A percentile compares a stretch with the other conserved stretches of the same genome.
Evolutionary conservation across 64 coral and sea anemone genomes (phyloP).

Genomic region (Pocillopora damicornis): DNA sequence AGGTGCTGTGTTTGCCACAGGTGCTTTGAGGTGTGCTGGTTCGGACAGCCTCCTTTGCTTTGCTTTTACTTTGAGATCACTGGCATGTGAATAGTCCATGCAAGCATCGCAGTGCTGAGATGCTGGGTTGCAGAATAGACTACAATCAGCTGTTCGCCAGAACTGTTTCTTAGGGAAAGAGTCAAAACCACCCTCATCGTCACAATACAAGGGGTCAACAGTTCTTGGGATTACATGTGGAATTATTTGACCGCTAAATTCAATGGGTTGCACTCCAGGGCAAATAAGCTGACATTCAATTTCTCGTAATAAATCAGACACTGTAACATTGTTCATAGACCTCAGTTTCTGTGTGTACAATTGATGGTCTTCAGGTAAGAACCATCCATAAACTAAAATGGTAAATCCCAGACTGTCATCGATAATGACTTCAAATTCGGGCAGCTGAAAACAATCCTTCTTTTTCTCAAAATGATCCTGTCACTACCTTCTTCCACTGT

Average conservation of each 20-base stretch:
- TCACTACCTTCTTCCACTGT: background rate
- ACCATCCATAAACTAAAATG: constrained; percentile 21
- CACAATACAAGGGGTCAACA: constrained; percentile 41
- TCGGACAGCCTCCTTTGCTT: constrained; percentile 45
- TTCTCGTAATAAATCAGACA: constrained; percentile 4
- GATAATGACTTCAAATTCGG: constrained; percentile 18
- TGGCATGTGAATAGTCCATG: constrained; percentile 18
- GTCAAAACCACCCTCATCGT: background rate
- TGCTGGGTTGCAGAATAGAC: constrained; percentile 25
- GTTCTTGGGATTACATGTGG: constrained; percentile 40
- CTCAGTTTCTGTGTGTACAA: constrained; percentile 22
- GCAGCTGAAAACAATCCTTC: constrained; percentile 1
- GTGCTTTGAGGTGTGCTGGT: constrained; percentile 41
- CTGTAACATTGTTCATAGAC: constrained; percentile 30
- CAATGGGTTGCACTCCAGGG: constrained; percentile 25
- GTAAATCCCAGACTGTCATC: constrained; percentile 49
- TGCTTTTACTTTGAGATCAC: constrained; percentile 39
- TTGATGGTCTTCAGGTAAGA: constrained; percentile 43
- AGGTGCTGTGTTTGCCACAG: constrained; percentile 37
- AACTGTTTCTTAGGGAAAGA: constrained; percentile 43
- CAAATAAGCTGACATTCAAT: constrained; percentile 19
- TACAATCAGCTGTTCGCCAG: constrained; percentile 31
- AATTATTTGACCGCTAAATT: constrained; percentile 14
- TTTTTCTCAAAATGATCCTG: constrained; percentile 13
- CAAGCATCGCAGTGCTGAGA: constrained; percentile 19